Conservation (phyloP, 2,797 vertebrate genomes). For the Spea hammondii region DNA sequence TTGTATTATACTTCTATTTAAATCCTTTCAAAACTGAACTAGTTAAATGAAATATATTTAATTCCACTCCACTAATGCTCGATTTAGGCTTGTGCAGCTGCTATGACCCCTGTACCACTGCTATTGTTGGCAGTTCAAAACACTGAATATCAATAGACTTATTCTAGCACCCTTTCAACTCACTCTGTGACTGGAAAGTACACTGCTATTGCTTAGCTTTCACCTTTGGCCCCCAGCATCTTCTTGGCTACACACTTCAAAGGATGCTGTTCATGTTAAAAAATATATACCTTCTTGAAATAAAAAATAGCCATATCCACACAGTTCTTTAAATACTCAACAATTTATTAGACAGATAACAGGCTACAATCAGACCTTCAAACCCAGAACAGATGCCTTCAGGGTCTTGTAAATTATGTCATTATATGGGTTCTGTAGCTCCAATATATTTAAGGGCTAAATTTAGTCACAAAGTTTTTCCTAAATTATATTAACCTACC, state of each 20-base stretch:
- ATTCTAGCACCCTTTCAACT: slow-evolving; percentile 67
- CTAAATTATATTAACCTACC: not conserved
- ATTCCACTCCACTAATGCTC: slow-evolving; percentile 52
- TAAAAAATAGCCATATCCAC: slow-evolving; percentile 51
- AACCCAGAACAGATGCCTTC: slow-evolving; percentile 4
- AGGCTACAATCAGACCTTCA: slow-evolving; percentile 36
- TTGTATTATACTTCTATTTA: too few species aligned
- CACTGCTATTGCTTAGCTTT: slow-evolving; percentile 64
- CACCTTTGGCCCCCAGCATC: slow-evolving; percentile 66
- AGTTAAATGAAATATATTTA: slow-evolving; percentile 48
- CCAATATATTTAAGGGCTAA: not conserved
- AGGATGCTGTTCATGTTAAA: slow-evolving; percentile 52
- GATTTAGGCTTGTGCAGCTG: slow-evolving; percentile 66
- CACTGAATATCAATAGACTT: slow-evolving; percentile 82
- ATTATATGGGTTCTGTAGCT: slow-evolving; percentile 23
- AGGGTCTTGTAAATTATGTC: slow-evolving; percentile 6
- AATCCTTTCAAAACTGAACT: slow-evolving; percentile 21
- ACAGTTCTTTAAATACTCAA: slow-evolving; percentile 60
- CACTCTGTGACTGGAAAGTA: slow-evolving; percentile 67
- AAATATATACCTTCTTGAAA: slow-evolving; percentile 54
- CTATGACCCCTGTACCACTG: slow-evolving; percentile 72
- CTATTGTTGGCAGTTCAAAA: slow-evolving; percentile 78
- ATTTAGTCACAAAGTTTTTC: not conserved
- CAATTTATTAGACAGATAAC: slow-evolving; percentile 58
- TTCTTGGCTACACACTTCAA: slow-evolving; percentile 56